phyloP scores from a whole-genome alignment of 2,113 vertebrate genomes.

The Dipodomys spectabilis region DNA sequence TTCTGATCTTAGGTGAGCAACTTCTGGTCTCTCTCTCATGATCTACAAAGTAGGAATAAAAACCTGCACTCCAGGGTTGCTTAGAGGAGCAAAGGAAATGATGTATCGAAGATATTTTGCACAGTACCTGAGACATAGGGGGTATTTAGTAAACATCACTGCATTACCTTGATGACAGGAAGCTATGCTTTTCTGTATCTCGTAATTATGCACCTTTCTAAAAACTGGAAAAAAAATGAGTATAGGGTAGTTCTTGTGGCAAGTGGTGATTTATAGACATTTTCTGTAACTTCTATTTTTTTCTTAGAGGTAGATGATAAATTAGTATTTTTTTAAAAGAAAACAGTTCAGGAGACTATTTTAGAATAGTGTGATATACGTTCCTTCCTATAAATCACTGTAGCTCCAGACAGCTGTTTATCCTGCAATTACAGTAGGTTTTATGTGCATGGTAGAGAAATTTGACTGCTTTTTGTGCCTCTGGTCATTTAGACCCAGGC shows the following conservation, averaged over 20 bases:
- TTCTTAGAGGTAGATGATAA: not conserved
- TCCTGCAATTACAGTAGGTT: not conserved
- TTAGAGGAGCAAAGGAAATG: slow-evolving; percentile 14
- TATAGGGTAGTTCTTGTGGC: not conserved
- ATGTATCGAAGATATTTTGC: slow-evolving; percentile 1
- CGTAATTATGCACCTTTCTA: not conserved
- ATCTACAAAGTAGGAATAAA: not conserved
- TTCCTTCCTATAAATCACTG: slow-evolving; percentile 23
- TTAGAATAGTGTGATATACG: not conserved
- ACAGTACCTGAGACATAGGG: not conserved
- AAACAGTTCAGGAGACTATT: not conserved
- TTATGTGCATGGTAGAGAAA: not conserved
- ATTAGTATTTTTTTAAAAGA: not conserved
- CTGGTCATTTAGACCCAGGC: not conserved
- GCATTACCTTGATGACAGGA: not conserved
- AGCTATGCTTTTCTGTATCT: not conserved
- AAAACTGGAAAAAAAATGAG: not conserved
- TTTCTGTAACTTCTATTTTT: slow-evolving; percentile 46
- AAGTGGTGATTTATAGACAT: slow-evolving; percentile 2
- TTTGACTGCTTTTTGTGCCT: not conserved
- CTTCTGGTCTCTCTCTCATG: not conserved
- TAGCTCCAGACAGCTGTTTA: not conserved
- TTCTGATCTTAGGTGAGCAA: not conserved
- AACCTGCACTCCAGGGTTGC: not conserved
- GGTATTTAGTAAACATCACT: slow-evolving; percentile 14